Evolutionary conservation across 2,797 vertebrate genomes (phyloP).

Genomic region (Pteronotus mesoamericanus): DNA sequence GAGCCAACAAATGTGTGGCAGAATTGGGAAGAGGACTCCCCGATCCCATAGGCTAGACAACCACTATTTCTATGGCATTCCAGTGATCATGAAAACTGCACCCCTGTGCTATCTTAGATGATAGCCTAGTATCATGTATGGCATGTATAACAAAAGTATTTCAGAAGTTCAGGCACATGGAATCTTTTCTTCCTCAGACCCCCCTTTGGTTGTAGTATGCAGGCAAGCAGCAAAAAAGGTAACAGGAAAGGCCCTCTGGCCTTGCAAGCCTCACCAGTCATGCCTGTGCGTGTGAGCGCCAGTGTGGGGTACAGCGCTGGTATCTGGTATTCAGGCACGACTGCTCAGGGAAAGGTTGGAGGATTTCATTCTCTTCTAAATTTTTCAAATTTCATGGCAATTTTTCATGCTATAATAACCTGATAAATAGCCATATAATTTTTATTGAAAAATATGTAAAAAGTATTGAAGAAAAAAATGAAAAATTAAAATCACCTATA

Average conservation of each 20-base stretch:
- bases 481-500: neutral
- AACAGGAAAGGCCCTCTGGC: neutral
- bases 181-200: neutral
- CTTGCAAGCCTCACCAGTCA: fast-evolving
- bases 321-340: too few relatives aligned
- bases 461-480: neutral
- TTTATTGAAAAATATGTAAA: neutral
- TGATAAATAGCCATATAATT: neutral
- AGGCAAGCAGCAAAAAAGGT: neutral
- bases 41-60: neutral
- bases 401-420: neutral
- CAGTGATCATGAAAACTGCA: neutral
- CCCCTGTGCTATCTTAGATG: neutral
- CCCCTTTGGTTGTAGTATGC: neutral
- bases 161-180: too few relatives aligned
- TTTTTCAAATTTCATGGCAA: neutral
- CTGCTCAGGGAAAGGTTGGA: neutral
- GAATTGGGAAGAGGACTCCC: neutral
- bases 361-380: neutral
- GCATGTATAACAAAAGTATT: too few relatives aligned
- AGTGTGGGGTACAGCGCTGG: too few relatives aligned
- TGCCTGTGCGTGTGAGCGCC: fast-evolving
- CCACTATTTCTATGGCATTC: neutral
- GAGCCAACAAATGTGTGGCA: neutral
- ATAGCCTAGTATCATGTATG: neutral